Base-by-base conservation (phyloP, 92 coral and sea anemone genomes). In the Porites cylindrica region DNA sequence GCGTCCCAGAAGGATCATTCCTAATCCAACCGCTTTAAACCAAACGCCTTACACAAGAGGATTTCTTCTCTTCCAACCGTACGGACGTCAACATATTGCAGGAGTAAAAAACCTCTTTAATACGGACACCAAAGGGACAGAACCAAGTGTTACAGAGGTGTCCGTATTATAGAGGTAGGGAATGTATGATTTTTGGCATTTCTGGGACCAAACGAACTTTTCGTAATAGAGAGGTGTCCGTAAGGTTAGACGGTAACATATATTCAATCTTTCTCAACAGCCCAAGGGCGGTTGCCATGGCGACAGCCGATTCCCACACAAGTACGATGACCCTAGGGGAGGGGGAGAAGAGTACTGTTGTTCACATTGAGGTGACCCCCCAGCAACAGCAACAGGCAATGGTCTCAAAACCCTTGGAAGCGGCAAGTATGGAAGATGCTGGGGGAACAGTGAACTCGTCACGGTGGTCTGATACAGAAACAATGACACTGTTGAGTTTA, bases 401-500 rank as follows among this genome's bases (percentile, higher is more conserved):
- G 80, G 21, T n/a, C 0, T 82, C 26, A 17, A 71, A 64, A 53
- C 76, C 61, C 17, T 10, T 10, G 72, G 79, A 78, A 10, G 76
- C 47, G 47, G 47, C 54, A 23, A 81, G 66, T 59, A 23, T 52
- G 13, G 92, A 82, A 50, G 89, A 83, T 19, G 78, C 29, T 54
- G 78, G 53, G 6, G 66, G 85, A 64, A 69, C 89, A 32, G 76
- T 89, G 10, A 95, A 95, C 89, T 95, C 98, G 6, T 90, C 98
- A 47, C 85, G 98, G 10, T 95, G 98, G 98, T 75, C 94, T 16
- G 98, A 95, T 59, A 67, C 84, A 1, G 98, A 95, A 82, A 95
- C 98, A 3, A 88, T 92, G 66, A 76, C 85, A 83, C 69, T 95
- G 14, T 81, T 95, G 1, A 94, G 94, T 24, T 79, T 95, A 29